A percentile compares a stretch with the other conserved stretches of the same genome.
These are phyloP conservation scores for Tridacna gigas DNA, from an alignment of 2,888 invertebrate species.

Conservation along the genomic window DNA sequence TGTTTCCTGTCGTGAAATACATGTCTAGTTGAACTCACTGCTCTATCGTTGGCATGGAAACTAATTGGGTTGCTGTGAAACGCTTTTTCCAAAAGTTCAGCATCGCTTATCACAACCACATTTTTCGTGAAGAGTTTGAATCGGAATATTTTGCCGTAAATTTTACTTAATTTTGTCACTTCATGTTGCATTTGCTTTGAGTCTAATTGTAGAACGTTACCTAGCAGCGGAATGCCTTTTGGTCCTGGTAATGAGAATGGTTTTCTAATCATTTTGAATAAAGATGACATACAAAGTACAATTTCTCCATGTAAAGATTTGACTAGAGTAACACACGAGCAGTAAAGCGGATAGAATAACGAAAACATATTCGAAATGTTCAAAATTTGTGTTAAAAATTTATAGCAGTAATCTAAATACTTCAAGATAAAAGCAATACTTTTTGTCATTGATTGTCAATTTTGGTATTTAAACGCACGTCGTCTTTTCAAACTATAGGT, in stretches of 20 bases:
- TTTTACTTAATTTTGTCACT: slow-evolving; percentile 36
- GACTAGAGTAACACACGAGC: not conserved
- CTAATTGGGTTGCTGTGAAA: slow-evolving; percentile 40
- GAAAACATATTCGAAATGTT: not conserved
- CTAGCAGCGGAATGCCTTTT: slow-evolving; percentile 41
- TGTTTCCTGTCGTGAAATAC: slow-evolving; percentile 59
- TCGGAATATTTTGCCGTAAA: slow-evolving; percentile 49
- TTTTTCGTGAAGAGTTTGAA: slow-evolving; percentile 47
- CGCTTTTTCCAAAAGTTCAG: slow-evolving; percentile 30
- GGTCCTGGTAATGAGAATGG: slow-evolving; percentile 39
- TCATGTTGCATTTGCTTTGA: slow-evolving; percentile 43
- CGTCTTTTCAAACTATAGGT: too few relatives aligned
- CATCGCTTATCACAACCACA: slow-evolving; percentile 41
- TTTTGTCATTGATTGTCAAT: too few relatives aligned
- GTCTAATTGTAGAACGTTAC: slow-evolving; percentile 57
- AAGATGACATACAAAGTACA: not conserved
- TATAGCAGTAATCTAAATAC: too few relatives aligned
- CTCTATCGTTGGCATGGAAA: slow-evolving; percentile 48
- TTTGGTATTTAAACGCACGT: too few relatives aligned
- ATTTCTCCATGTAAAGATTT: slow-evolving; percentile 3
- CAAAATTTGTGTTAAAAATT: not conserved
- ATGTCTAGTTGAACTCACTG: slow-evolving; percentile 47
- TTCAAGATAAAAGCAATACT: too few relatives aligned
- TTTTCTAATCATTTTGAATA: slow-evolving; percentile 1
- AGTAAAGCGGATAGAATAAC: not conserved